phyloP scores from a whole-genome alignment of 2,888 invertebrate genomes.

The Drosophila nr. perissopoda region DNA sequence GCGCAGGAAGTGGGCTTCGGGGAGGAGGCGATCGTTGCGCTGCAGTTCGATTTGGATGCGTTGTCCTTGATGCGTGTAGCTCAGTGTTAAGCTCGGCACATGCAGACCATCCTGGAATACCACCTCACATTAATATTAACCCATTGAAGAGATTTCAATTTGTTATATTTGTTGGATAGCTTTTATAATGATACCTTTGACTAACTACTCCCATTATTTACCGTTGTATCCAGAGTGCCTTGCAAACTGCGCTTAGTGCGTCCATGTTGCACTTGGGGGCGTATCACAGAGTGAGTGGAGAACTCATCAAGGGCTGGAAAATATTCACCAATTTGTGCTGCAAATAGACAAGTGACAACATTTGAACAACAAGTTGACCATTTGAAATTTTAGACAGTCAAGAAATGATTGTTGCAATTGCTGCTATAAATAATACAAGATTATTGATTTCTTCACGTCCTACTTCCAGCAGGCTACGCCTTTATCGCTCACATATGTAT shows the following conservation, averaged over 20 bases:
- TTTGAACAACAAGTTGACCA: neutral
- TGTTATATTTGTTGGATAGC: neutral
- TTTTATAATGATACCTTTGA: neutral
- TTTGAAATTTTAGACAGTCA: too few species aligned
- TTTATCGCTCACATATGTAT: neutral
- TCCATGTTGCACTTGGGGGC: conserved; percentile 90
- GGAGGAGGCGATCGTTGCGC: conserved; percentile 83
- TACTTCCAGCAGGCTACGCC: too few species aligned
- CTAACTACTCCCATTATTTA: conserved; percentile 82
- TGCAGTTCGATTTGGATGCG: conserved; percentile 79
- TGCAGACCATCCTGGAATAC: conserved; percentile 23
- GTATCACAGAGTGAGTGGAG: conserved; percentile 86
- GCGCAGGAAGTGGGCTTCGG: conserved; percentile 84
- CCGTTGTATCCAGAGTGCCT: conserved; percentile 89
- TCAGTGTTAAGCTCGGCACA: conserved; percentile 50
- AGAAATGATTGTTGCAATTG: too few species aligned
- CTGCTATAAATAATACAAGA: neutral
- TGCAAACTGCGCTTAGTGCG: conserved; percentile 90
- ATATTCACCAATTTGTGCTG: conserved; percentile 74
- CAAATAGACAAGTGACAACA: conserved; percentile 27
- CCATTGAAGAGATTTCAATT: neutral
- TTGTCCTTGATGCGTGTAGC: conserved; percentile 61
- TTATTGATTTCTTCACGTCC: too few species aligned
- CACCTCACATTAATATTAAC: neutral
- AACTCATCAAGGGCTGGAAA: conserved; percentile 83